Conservation (phyloP, 2,113 vertebrate species). For the Stictonetta naevosa region DNA sequence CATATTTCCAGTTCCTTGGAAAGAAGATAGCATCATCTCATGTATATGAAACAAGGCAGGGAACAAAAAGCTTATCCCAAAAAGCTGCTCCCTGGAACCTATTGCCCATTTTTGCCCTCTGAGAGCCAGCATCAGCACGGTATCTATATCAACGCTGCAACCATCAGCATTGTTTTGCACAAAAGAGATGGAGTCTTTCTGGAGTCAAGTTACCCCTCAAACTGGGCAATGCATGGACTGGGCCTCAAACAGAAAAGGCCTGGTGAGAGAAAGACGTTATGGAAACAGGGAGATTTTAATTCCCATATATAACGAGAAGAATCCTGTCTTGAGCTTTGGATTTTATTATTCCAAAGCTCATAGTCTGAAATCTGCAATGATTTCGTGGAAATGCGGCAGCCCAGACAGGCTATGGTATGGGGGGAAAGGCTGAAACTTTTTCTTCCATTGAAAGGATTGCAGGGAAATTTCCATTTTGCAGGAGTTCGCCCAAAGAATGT, state of each 20-base stretch:
- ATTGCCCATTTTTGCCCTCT: not conserved
- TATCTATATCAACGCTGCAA: not conserved
- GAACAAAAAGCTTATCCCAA: not conserved
- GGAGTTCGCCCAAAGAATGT: not conserved
- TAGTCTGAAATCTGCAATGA: not conserved
- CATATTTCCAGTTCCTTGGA: not conserved
- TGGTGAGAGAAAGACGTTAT: not conserved
- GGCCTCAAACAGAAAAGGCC: not conserved
- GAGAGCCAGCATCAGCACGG: not conserved
- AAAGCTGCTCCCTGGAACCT: not conserved
- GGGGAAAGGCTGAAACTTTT: not conserved
- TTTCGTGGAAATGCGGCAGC: not conserved
- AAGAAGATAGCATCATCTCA: not conserved
- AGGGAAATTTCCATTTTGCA: not conserved
- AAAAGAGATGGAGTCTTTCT: not conserved
- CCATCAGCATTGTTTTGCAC: not conserved
- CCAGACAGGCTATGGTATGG: not conserved
- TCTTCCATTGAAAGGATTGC: not conserved
- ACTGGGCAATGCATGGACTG: not conserved
- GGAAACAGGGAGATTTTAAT: not conserved
- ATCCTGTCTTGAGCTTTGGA: not conserved
- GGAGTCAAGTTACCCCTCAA: not conserved
- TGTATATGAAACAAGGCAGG: not conserved
- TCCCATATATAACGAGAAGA: not conserved
- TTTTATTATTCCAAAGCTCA: slow-evolving; percentile 4